A percentile compares a stretch with the other conserved stretches of the same genome.
Evolutionary conservation across 1,140 invertebrate species (phyloP).

Genomic region (Trichomalopsis sarcophagae): DNA sequence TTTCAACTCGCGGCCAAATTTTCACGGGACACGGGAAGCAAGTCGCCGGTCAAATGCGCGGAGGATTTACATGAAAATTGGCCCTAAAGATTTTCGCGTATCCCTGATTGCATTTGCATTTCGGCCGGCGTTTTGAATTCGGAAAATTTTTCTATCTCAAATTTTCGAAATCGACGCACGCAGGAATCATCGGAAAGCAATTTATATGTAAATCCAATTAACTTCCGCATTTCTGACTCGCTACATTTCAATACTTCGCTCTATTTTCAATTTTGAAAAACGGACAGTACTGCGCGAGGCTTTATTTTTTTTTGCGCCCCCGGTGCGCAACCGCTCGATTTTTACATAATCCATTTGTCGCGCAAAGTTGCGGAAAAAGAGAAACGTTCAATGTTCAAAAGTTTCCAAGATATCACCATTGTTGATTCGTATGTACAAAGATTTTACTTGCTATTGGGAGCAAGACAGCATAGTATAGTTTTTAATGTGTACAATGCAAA

Average conservation of each 20-base stretch:
- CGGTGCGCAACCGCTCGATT: too few relatives aligned
- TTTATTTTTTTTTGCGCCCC: background rate
- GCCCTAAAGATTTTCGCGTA: background rate
- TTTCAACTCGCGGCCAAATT: background rate
- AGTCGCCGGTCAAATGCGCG: background rate
- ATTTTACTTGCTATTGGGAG: too few relatives aligned
- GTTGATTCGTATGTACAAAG: too few relatives aligned
- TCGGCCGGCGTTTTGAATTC: slow-evolving; percentile 7
- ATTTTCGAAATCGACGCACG: slow-evolving; percentile 30
- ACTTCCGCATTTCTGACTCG: slow-evolving; percentile 9
- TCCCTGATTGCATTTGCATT: slow-evolving; percentile 34
- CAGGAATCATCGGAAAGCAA: slow-evolving; percentile 17
- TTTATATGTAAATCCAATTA: slow-evolving; percentile 41
- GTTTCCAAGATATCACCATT: too few relatives aligned
- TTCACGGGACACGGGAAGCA: background rate
- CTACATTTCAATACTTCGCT: slow-evolving; percentile 8
- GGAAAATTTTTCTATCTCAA: slow-evolving; percentile 22
- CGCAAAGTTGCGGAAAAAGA: too few relatives aligned
- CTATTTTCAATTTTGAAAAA: slow-evolving; percentile 22
- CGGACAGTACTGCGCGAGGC: background rate
- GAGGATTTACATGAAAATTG: slow-evolving; percentile 35
- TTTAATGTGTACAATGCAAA: slow-evolving; percentile 1
- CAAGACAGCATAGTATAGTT: background rate
- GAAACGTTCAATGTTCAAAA: too few relatives aligned
- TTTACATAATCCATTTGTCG: too few relatives aligned